A percentile compares a stretch with the other conserved stretches of the same genome.
These are phyloP conservation scores for Lytechinus pictus DNA, from an alignment of 35 echinoderm and acorn worm genomes.

Conservation along the genomic window DNA sequence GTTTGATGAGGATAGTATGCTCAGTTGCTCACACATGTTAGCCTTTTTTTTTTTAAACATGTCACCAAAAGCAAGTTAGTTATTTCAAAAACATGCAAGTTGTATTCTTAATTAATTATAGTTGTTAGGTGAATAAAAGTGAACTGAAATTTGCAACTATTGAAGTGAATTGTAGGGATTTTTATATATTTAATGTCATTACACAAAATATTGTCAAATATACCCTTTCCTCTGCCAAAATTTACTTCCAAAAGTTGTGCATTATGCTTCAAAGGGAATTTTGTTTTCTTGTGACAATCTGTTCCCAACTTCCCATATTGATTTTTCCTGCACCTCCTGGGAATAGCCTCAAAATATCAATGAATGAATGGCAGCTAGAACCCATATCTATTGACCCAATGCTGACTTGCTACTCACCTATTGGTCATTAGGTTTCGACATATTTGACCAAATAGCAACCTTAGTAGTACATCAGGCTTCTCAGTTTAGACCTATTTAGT, in stretches of 20 bases:
- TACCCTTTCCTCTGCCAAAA: too few species aligned
- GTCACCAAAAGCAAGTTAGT: too few species aligned
- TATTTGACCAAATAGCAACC: conserved; percentile 10
- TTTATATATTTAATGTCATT: too few species aligned
- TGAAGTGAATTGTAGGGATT: background rate
- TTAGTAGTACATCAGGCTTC: background rate
- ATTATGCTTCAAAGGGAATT: background rate
- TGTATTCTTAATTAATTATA: too few species aligned
- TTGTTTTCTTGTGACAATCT: background rate
- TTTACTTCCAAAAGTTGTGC: too few species aligned
- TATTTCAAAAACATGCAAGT: too few species aligned
- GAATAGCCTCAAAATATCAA: background rate
- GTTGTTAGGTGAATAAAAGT: background rate
- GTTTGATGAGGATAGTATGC: too few species aligned
- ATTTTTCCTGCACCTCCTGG: background rate
- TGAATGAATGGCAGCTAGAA: background rate
- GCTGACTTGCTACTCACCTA: background rate
- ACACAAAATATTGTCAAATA: too few species aligned
- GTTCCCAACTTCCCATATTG: background rate
- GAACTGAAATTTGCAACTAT: background rate
- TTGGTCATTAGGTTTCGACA: background rate
- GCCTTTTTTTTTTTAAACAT: too few species aligned
- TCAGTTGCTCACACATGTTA: too few species aligned
- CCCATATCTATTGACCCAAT: background rate
- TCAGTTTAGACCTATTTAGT: background rate